These are phyloP conservation scores for Saturnia japonica DNA, from an alignment of 2,888 invertebrate genomes.

Conservation along the genomic window DNA sequence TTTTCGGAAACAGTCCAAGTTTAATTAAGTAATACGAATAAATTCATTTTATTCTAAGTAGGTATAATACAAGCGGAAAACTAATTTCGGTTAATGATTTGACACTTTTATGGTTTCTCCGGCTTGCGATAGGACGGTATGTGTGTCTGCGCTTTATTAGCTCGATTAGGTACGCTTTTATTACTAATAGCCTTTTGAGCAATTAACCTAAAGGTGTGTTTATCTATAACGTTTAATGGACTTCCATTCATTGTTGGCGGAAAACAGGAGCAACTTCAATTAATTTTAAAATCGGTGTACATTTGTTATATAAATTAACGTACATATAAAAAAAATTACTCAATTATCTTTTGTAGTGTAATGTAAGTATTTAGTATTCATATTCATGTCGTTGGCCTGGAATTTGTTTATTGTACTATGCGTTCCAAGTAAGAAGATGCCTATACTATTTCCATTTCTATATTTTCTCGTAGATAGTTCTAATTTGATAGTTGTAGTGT, in stretches of 20 bases:
- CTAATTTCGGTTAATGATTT: slow-evolving; percentile 70
- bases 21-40: neutral
- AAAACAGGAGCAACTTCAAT: neutral
- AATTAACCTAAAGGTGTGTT: slow-evolving; percentile 50
- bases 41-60: neutral
- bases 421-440: too few relatives aligned
- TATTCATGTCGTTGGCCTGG: neutral
- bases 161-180: slow-evolving; percentile 59
- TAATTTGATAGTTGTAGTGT: too few relatives aligned
- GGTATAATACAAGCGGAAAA: slow-evolving; percentile 44
- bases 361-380: neutral
- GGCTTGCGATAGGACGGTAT: slow-evolving; percentile 43
- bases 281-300: neutral
- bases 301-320: neutral
- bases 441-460: too few relatives aligned
- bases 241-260: slow-evolving; percentile 28
- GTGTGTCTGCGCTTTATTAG: slow-evolving; percentile 60
- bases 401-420: neutral
- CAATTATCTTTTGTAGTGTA: neutral
- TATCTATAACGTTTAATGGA: slow-evolving; percentile 24
- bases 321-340: too few relatives aligned
- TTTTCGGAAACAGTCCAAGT: neutral
- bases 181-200: slow-evolving; percentile 60
- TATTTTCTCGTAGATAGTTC: too few relatives aligned
- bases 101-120: slow-evolving; percentile 63